A percentile compares a stretch with the other conserved stretches of the same genome.
These are phyloP conservation scores for Phengaris arion DNA, from an alignment of 2,888 invertebrate species.

Conservation along the genomic window DNA sequence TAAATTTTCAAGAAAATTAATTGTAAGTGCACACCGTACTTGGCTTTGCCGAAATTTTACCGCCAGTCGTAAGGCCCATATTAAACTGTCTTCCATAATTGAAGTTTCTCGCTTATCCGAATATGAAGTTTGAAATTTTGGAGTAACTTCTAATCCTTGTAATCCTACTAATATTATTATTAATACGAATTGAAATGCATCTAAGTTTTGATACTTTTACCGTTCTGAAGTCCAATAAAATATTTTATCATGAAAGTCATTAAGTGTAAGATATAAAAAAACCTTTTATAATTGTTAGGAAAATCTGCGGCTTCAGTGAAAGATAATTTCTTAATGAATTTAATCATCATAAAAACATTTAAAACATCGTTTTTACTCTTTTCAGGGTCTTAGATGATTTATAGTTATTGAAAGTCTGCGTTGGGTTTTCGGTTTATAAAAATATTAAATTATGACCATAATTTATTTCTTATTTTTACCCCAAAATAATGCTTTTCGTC, in stretches of 20 bases:
- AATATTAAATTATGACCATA: not conserved
- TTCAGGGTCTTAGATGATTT: not conserved
- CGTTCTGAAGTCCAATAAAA: not conserved
- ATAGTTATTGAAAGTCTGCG: not conserved
- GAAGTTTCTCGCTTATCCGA: conserved; percentile 1
- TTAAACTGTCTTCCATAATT: not conserved
- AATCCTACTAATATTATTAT: not conserved
- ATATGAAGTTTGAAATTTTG: conserved; percentile 13
- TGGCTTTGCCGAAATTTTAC: conserved; percentile 17
- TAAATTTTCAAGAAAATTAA: not conserved
- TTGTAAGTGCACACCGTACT: conserved; percentile 1
- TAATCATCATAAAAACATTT: conserved; percentile 3
- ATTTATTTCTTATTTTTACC: no score
- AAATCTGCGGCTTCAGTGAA: not conserved
- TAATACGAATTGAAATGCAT: not conserved
- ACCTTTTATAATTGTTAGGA: no score
- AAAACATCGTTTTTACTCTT: not conserved
- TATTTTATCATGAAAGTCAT: not conserved
- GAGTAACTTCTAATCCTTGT: not conserved
- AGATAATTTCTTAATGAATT: not conserved
- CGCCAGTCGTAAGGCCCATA: conserved; percentile 10
- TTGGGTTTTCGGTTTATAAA: not conserved
- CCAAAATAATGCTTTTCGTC: not conserved
- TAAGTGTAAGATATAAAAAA: no score
- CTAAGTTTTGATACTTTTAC: not conserved